phyloP scores from a whole-genome alignment of 2,888 invertebrate species.

The Ferdinandea cuprea region DNA sequence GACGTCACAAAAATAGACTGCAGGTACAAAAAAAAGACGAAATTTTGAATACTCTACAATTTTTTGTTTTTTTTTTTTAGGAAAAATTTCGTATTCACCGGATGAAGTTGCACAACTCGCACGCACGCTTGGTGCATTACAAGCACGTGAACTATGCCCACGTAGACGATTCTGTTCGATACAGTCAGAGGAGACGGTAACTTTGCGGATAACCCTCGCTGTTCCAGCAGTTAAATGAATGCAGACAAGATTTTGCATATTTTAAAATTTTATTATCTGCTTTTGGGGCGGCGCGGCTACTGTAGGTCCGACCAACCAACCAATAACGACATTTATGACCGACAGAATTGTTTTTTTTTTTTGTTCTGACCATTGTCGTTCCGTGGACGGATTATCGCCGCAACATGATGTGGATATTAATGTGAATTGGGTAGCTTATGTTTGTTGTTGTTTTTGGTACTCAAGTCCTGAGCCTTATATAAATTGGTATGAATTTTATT shows the following conservation, averaged over 20 bases:
- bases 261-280: constrained; percentile 56
- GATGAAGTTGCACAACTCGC: constrained; percentile 59
- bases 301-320: no score
- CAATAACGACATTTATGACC: constrained; percentile 2
- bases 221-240: constrained; percentile 46
- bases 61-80: constrained; percentile 8
- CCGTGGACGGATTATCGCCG: constrained; percentile 27
- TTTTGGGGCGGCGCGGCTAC: constrained; percentile 33
- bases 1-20: constrained; percentile 58
- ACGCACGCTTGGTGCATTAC: constrained; percentile 54
- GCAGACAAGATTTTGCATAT: constrained; percentile 50
- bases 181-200: constrained; percentile 11
- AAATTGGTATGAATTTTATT: constrained; percentile 1
- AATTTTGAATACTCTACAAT: no score
- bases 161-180: constrained; percentile 28
- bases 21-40: constrained; percentile 24
- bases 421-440: constrained; percentile 16
- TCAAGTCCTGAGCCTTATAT: background rate
- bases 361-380: background rate
- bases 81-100: constrained; percentile 60
- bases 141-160: constrained; percentile 46
- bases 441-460: background rate
- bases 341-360: no score
- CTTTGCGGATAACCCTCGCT: background rate
- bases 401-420: constrained; percentile 54